phyloP scores from a whole-genome alignment of 2,113 vertebrate species.

The Raja brachyura region DNA sequence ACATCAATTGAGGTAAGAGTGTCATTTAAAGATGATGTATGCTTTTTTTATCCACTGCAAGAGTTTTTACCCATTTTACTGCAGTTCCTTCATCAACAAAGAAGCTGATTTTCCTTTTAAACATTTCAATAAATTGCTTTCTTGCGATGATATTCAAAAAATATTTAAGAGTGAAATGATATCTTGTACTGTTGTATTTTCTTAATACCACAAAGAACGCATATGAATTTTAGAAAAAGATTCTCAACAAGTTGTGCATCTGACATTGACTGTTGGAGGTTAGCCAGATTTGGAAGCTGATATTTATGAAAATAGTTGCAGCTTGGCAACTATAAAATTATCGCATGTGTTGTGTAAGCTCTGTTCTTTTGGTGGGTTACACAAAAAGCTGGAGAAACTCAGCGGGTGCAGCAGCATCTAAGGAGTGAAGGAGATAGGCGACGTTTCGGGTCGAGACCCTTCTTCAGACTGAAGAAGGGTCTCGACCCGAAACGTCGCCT shows the following conservation, averaged over 20 bases:
- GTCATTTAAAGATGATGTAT: constrained; percentile 11
- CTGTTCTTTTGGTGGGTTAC: background rate
- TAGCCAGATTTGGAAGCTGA: background rate
- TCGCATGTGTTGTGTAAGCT: background rate
- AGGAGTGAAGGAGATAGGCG: too few species aligned
- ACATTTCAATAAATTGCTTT: background rate
- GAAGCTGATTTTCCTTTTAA: background rate
- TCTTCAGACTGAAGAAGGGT: too few species aligned
- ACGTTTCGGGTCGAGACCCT: too few species aligned
- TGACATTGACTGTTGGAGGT: background rate
- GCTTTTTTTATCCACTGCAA: background rate
- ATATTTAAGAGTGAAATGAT: background rate
- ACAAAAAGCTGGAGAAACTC: too few species aligned
- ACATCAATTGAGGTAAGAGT: constrained; percentile 83
- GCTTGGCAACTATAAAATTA: background rate
- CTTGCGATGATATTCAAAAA: background rate
- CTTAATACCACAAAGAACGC: background rate
- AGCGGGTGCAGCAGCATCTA: too few species aligned
- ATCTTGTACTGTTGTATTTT: background rate
- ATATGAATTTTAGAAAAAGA: background rate
- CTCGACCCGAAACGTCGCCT: too few species aligned
- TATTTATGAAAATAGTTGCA: background rate
- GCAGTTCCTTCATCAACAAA: background rate
- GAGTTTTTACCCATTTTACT: constrained; percentile 19
- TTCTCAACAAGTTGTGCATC: background rate